Base-by-base conservation (phyloP, 53 echinoderm and acorn worm species). In the Stichopus horrens region DNA sequence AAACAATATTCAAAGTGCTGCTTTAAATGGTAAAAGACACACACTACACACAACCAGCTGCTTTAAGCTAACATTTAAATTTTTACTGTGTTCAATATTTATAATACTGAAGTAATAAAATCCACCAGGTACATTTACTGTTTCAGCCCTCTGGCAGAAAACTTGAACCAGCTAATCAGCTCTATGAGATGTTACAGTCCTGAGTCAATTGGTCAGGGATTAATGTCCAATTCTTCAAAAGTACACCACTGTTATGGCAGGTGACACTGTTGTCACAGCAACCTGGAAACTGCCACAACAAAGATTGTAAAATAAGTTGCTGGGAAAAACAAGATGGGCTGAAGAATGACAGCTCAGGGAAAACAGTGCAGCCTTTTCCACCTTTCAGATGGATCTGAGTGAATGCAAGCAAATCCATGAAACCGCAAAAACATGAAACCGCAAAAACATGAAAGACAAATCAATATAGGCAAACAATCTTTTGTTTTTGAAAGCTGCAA, bases 31-130 rank as follows among this genome's bases (percentile, higher is more conserved):
- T 37, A 37, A 37, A 37, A 37, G 37, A 37, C 2, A 63, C 63
- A 63, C 63, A 7, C 63, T 63, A 63, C 16, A 63, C 63, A 63
- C 63, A 63, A 5, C 63, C 14, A 13, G 14, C 63, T 63, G 63
- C 63, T 63, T 63, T 63, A 63, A 71, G 71, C 71, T 71, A 71
- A 71, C 71, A 16, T 71, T 71, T 71, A 71, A 71, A 16, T 37
- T 37, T 37, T 37, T 37, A 71, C 7, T 71, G n/a, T n/a, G n/a
- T 71, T n/a, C 14, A 71, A 71, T 71, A 71, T 18, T 18, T n/a
- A 18, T 71, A 1, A 71, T 71, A 71, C 18, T 18, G 18, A 16
- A 5, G 71, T n/a, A 71, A 71, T 71, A 18, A 71, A 71, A 71
- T 16, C 71, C n/a, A 13, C n/a, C 71, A 71, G 71, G 71, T 71